These are phyloP conservation scores for Aphelocoma coerulescens DNA, from an alignment of 2,113 vertebrate species.

Conservation along the genomic window DNA sequence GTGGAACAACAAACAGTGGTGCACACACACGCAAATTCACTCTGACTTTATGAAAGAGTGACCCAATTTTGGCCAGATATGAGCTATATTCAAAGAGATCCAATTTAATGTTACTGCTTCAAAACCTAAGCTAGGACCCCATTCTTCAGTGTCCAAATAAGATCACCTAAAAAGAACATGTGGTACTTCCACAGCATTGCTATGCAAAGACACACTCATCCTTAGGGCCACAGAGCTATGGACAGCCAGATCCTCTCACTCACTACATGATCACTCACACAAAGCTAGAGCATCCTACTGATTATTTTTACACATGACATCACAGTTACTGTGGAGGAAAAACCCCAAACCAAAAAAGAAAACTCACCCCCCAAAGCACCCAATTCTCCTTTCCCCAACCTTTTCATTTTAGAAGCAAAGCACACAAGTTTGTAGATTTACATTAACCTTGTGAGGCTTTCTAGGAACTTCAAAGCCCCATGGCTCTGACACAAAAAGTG, in stretches of 20 bases:
- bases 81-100: background rate
- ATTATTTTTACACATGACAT: background rate
- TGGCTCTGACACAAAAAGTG: background rate
- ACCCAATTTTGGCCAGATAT: background rate
- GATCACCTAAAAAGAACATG: fast-evolving
- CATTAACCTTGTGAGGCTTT: background rate
- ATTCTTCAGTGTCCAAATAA: background rate
- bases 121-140: background rate
- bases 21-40: background rate
- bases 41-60: background rate
- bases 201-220: background rate
- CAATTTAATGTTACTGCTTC: background rate
- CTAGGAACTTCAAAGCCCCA: background rate
- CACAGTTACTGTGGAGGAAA: fast-evolving
- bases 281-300: background rate
- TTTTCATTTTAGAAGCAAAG: background rate
- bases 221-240: background rate
- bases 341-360: background rate
- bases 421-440: background rate
- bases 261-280: background rate
- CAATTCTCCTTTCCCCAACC: background rate
- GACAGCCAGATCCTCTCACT: background rate
- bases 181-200: background rate
- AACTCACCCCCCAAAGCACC: fast-evolving
- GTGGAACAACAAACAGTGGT: background rate